Evolutionary conservation across 2,888 invertebrate genomes (phyloP).

Genomic region (Mythimna albipuncta): DNA sequence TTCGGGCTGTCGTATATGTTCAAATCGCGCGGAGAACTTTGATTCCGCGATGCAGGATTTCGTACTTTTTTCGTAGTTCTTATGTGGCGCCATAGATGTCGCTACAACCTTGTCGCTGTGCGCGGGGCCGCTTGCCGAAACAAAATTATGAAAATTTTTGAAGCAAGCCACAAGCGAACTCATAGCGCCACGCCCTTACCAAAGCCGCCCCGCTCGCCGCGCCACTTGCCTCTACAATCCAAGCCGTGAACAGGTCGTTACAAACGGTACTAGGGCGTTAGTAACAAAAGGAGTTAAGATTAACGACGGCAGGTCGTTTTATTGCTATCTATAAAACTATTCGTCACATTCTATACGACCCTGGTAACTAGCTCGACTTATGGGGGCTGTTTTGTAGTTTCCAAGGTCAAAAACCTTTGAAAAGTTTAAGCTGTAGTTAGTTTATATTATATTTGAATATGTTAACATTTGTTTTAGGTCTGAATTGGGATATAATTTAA

Average conservation of each 20-base stretch:
- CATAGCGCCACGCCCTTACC: too few relatives aligned
- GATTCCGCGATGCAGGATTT: too few relatives aligned
- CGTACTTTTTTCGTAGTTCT: too few relatives aligned
- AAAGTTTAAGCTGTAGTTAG: neutral
- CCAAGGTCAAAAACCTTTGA: slow-evolving; percentile 33
- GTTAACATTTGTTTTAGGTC: neutral
- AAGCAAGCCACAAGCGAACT: too few relatives aligned
- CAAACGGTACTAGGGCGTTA: slow-evolving; percentile 15
- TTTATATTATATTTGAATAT: neutral
- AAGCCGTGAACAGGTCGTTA: neutral
- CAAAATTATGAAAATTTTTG: too few relatives aligned
- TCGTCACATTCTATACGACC: slow-evolving; percentile 17
- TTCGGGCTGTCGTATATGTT: too few relatives aligned
- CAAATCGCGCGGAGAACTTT: too few relatives aligned
- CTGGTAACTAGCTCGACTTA: slow-evolving; percentile 26
- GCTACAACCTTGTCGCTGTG: too few relatives aligned
- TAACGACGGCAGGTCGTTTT: slow-evolving; percentile 49
- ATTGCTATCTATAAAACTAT: slow-evolving; percentile 53
- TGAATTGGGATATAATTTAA: slow-evolving; percentile 1
- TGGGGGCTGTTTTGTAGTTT: slow-evolving; percentile 18
- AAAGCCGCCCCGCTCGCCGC: too few relatives aligned
- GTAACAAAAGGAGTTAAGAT: slow-evolving; percentile 46
- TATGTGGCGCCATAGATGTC: too few relatives aligned
- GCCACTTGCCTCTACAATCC: too few relatives aligned
- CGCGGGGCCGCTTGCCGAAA: too few relatives aligned